Evolutionary conservation across 1,140 invertebrate genomes (phyloP), one percentile per base, ranked within the genome.

Genomic region (Panulirus ornatus): DNA sequence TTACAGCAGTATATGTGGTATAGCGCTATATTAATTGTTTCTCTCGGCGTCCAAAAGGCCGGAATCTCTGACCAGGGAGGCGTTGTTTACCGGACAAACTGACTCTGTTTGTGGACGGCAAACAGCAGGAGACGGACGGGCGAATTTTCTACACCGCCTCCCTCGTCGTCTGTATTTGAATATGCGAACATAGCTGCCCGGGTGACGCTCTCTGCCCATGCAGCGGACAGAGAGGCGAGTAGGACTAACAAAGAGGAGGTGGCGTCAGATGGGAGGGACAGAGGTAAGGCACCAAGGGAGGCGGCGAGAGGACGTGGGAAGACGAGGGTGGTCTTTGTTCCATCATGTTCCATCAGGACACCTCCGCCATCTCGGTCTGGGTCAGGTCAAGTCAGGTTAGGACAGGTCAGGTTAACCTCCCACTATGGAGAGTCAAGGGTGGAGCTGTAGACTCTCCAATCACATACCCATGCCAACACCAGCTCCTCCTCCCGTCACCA

Each of bases 41-140:
- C 70, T 71, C 36, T 71, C 30, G 6, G 36, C 70, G 30, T 30
- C 30, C 22, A 71, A n/a, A n/a, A n/a, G 11, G 27, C 27, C 2
- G 30, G 30, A 71, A 71, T 27, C 30, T 14, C 27, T n/a, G 30
- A 27, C 30, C 22, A 71, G 36, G 70, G 70, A 71, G 30, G 22
- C 70, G n/a, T 71, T 71, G 30, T 75, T 40, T 75, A 36, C 22
- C 36, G 36, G 34, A 42, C 71, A 40, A 75, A 75, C 71, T 40
- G 34, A 19, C 36, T 6, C 27, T 75, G 38, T 40, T n/a, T n/a
- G 38, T 75, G 2, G 6, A 34, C 6, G 0, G 40, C 36, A 75
- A 75, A 75, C 42, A 75, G 14, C 11, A 19, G 27, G 38, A 40
- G 73, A 36, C 42, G 36, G 73, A 42, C 36, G 36, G 73, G 36